These are phyloP conservation scores for Aythya baeri DNA, from an alignment of 2,113 vertebrate genomes.

Conservation along the genomic window DNA sequence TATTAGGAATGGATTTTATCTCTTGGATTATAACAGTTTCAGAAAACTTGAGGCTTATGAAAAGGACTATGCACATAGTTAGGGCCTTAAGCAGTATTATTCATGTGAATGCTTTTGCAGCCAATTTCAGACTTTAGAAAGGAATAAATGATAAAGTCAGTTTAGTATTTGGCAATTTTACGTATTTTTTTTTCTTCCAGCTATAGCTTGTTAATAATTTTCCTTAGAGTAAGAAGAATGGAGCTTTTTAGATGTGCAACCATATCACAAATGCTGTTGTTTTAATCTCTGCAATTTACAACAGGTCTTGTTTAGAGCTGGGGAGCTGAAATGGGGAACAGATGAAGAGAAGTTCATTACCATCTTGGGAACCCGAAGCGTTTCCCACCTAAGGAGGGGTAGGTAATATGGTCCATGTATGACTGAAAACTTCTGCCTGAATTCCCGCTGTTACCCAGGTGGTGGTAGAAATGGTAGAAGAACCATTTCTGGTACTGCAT, in stretches of 20 bases:
- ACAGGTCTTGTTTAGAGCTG: constrained; percentile 90
- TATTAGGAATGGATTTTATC: background rate
- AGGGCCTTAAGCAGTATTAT: background rate
- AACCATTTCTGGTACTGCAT: background rate
- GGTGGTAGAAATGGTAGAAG: background rate
- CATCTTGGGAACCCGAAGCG: constrained; percentile 90
- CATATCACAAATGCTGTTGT: background rate
- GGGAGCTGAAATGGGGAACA: constrained; percentile 91
- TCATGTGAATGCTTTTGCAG: background rate
- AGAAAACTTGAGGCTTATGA: background rate
- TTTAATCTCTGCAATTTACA: background rate
- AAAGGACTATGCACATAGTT: accelerated
- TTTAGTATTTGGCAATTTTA: background rate
- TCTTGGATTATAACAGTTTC: background rate
- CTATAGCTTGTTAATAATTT: background rate
- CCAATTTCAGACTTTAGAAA: background rate
- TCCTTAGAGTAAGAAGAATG: background rate
- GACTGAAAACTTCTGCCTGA: background rate
- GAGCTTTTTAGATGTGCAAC: background rate
- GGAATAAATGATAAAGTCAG: background rate
- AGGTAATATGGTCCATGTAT: background rate
- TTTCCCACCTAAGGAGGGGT: constrained; percentile 88
- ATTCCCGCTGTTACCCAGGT: background rate
- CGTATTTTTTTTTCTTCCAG: background rate
- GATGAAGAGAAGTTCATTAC: constrained; percentile 95